A percentile compares a stretch with the other conserved stretches of the same genome.
Conservation (phyloP, 2,888 invertebrate species). For the Drosophila subquinaria region DNA sequence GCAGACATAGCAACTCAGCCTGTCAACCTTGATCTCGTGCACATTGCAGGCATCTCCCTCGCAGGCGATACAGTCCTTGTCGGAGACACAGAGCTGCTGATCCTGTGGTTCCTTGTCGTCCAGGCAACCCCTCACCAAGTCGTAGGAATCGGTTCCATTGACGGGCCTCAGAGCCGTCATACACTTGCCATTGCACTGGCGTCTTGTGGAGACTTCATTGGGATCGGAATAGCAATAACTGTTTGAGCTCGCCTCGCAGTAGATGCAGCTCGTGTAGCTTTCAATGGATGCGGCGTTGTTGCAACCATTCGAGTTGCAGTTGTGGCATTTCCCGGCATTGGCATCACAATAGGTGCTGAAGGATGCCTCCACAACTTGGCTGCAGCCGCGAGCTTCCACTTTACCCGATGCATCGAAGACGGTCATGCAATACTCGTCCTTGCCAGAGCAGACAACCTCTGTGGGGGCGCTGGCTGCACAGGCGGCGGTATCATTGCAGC, state of each 20-base stretch:
- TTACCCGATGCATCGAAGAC: constrained; percentile 67
- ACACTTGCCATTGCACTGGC: constrained; percentile 77
- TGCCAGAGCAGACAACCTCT: constrained; percentile 25
- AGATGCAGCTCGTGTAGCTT: constrained; percentile 75
- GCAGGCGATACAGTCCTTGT: constrained; percentile 66
- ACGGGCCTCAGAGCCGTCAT: constrained; percentile 70
- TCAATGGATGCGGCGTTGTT: constrained; percentile 63
- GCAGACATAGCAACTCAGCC: constrained; percentile 67
- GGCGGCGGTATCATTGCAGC: constrained; percentile 57
- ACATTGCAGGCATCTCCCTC: constrained; percentile 65
- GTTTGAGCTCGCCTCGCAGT: constrained; percentile 67
- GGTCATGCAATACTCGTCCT: constrained; percentile 77
- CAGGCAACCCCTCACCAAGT: constrained; percentile 73
- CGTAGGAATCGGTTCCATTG: constrained; percentile 41
- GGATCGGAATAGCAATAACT: constrained; percentile 62
- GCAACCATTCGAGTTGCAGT: constrained; percentile 82
- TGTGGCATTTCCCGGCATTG: constrained; percentile 66
- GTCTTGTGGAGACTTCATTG: constrained; percentile 46
- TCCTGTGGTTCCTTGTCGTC: constrained; percentile 80
- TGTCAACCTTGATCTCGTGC: constrained; percentile 21
- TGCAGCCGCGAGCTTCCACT: constrained; percentile 77
- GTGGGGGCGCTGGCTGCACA: constrained; percentile 35
- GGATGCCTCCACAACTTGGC: constrained; percentile 64
- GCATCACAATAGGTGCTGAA: constrained; percentile 71
- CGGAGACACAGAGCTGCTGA: constrained; percentile 58